Evolutionary conservation across 2,113 vertebrate genomes (phyloP), one percentile per base, ranked within the genome.

Genomic region (Choloepus hoffmanni): DNA sequence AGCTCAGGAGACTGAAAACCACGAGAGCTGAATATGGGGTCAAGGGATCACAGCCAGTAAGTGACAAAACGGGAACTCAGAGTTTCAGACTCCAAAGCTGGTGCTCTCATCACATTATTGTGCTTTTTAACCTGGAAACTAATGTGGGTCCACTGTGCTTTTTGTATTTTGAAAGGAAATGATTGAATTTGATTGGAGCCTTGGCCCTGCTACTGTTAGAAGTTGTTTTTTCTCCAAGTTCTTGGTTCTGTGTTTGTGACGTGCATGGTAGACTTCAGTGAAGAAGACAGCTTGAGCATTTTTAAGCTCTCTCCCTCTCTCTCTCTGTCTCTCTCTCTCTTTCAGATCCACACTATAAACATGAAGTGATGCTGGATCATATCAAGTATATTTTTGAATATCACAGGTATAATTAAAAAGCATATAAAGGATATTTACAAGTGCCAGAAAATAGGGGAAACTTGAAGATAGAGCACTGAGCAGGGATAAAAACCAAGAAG

Each of bases 31-130:
- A 72, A 2, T 40, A 19, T 21, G 1, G 26, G 40, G 18, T 58
- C 33, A 50, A 3, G 0, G 21, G 24, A 50, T 63, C 1, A 16
- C 1, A 19, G 19, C 58, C n/a, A 0, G 5, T 4, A 13, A 63
- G 28, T 13, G 0, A 5, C 0, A 14, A 67, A 89, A 43, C 12
- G 26, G 36, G 26, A n/a, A 40, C 21, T 2, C 16, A 23, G 62
- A 11, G 33, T 19, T 23, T 28, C 43, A 55, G 26, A 28, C 0
- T 12, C 58, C 48, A 73, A 18, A 28, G 21, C 33, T 12, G 48
- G 36, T 5, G 28, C 6, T 24, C 21, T 45, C 16, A 8, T 13
- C 43, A 62, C 5, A 7, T 24, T 24, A 0, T 19, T 19, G 21
- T 26, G 12, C 7, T 53, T 43, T 40, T 45, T 33, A 26, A 50